Percentiles rank a stretch among this genome's conserved stretches.
Conservation (phyloP, 2,797 vertebrate genomes). For the Phaenicophaeus curvirostris region DNA sequence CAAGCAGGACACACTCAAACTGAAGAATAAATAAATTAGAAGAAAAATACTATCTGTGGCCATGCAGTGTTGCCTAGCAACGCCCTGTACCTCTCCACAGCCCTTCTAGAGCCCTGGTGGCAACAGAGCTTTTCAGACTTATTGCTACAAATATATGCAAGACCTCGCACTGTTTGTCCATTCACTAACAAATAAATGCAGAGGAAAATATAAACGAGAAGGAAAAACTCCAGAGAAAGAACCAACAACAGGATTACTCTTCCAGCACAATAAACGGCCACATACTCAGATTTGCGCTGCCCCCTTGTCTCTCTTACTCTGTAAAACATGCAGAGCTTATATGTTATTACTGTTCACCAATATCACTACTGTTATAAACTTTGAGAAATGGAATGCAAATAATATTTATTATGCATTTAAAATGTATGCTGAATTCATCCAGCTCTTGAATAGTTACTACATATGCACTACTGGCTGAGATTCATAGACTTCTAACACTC, state of each 20-base stretch:
- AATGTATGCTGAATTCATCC: not conserved
- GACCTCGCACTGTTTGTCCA: not conserved
- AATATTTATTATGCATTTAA: not conserved
- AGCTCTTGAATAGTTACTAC: not conserved
- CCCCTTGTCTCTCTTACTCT: not conserved
- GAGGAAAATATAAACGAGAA: slow-evolving; percentile 23
- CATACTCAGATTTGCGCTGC: accelerated
- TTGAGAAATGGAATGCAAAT: not conserved
- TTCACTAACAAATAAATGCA: slow-evolving; percentile 26
- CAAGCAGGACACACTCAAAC: slow-evolving; percentile 66
- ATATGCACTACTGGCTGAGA: not conserved
- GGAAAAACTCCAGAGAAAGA: slow-evolving; percentile 15
- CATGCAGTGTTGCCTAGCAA: slow-evolving; percentile 57
- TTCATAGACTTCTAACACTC: not conserved
- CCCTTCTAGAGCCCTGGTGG: slow-evolving; percentile 41
- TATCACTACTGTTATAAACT: not conserved
- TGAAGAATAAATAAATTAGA: slow-evolving; percentile 65
- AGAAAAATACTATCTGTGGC: slow-evolving; percentile 57
- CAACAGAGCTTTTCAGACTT: slow-evolving; percentile 37
- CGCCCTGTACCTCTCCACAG: not conserved
- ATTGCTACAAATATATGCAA: slow-evolving; percentile 42
- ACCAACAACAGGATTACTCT: not conserved
- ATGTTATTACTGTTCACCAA: not conserved
- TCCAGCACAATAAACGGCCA: not conserved
- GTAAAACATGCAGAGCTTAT: not conserved